Evolutionary conservation across 1,140 invertebrate species (phyloP).

Genomic region (Cydia pomonella): DNA sequence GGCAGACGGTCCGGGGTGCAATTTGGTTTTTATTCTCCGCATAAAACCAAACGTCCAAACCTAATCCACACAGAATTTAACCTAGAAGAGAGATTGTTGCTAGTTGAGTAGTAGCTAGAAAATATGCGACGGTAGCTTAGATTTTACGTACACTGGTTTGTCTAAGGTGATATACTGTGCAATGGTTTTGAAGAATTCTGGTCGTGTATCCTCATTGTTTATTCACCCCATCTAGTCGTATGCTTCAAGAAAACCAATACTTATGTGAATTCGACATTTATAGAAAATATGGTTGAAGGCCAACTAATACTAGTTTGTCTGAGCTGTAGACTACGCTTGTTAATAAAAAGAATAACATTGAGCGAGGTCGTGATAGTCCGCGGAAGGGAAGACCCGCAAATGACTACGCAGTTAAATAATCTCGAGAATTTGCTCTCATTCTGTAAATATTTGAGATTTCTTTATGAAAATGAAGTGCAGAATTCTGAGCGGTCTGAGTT

Average conservation of each 20-base stretch:
- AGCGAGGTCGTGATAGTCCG: slow-evolving; percentile 3
- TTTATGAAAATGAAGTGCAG: slow-evolving; percentile 17
- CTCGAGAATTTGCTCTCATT: slow-evolving; percentile 4
- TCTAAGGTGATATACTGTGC: neutral
- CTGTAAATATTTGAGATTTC: slow-evolving; percentile 14
- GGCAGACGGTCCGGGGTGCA: neutral
- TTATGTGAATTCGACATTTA: too few species aligned
- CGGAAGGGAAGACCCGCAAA: slow-evolving; percentile 15
- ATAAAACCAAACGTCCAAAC: neutral
- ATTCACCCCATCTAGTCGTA: too few species aligned
- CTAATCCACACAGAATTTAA: neutral
- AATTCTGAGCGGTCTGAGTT: neutral
- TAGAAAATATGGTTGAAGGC: too few species aligned
- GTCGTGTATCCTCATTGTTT: neutral
- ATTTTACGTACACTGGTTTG: neutral
- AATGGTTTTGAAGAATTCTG: neutral
- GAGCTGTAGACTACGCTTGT: too few species aligned
- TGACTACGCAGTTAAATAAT: slow-evolving; percentile 9
- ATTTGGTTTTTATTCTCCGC: neutral
- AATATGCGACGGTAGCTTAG: neutral
- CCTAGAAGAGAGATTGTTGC: neutral
- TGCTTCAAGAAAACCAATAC: too few species aligned
- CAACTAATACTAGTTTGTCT: too few species aligned
- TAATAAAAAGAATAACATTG: too few species aligned
- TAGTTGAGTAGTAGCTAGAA: too few species aligned